Conservation (phyloP, 2,888 invertebrate genomes). For the Cheilosia vernalis region DNA sequence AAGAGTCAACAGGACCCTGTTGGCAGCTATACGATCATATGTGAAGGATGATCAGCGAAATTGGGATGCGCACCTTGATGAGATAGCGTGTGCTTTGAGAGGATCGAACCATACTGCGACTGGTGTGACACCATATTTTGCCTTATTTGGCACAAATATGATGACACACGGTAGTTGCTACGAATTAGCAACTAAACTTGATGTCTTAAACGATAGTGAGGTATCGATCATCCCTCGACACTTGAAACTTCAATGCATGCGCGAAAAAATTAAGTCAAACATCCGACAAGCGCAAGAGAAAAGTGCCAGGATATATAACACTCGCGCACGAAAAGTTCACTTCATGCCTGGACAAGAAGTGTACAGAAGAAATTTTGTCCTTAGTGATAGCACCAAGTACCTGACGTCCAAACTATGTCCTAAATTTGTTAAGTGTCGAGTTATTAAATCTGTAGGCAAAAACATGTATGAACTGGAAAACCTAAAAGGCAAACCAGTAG, state of each 20-base stretch:
- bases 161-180: no score
- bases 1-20: no score
- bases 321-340: not conserved
- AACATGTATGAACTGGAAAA: not conserved
- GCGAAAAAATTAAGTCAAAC: conserved; percentile 2
- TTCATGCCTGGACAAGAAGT: not conserved
- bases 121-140: no score
- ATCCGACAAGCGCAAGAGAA: conserved; percentile 35
- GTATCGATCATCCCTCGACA: not conserved
- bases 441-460: not conserved
- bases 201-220: not conserved
- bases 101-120: no score
- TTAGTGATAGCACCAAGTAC: not conserved
- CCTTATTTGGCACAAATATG: no score
- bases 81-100: no score
- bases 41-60: no score
- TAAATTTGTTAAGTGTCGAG: not conserved
- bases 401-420: not conserved
- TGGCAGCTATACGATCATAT: no score
- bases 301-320: conserved; percentile 1
- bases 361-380: not conserved
- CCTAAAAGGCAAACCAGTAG: not conserved
- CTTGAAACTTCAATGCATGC: not conserved
- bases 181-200: no score
- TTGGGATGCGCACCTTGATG: no score